Evolutionary conservation across 1,140 invertebrate species (phyloP).

Genomic region (Wasmannia auropunctata): DNA sequence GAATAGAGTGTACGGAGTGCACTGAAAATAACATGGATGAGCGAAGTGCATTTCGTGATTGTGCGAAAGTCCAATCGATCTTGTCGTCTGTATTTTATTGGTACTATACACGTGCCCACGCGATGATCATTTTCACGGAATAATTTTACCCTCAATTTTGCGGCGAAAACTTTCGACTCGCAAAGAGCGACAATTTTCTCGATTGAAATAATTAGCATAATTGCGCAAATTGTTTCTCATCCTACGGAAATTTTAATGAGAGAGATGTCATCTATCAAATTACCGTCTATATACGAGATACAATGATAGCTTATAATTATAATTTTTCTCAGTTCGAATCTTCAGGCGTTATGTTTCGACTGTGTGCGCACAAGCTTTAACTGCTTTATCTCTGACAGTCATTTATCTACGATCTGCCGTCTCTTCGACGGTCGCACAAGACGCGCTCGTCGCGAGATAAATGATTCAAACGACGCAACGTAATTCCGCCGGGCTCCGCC

Average conservation of each 20-base stretch:
- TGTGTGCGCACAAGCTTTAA: slow-evolving; percentile 12
- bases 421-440: slow-evolving; percentile 32
- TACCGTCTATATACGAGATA: background rate
- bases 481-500: slow-evolving; percentile 40
- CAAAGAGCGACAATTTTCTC: background rate
- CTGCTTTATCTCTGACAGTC: slow-evolving; percentile 23
- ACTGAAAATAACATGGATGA: slow-evolving; percentile 24
- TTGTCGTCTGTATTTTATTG: background rate
- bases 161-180: too few relatives aligned
- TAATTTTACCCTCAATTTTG: background rate
- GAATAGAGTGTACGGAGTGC: slow-evolving; percentile 15
- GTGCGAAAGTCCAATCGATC: background rate
- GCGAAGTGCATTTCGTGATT: slow-evolving; percentile 30
- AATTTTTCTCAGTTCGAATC: background rate
- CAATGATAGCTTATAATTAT: slow-evolving; percentile 25
- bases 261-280: background rate
- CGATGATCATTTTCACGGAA: background rate
- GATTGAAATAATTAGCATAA: background rate
- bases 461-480: slow-evolving; percentile 50
- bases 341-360: background rate
- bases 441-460: slow-evolving; percentile 39
- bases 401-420: slow-evolving; percentile 45
- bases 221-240: background rate
- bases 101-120: background rate
- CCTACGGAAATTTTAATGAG: background rate